Evolutionary conservation across 2,113 vertebrate species (phyloP).

Genomic region (Phaethornis superciliosus): DNA sequence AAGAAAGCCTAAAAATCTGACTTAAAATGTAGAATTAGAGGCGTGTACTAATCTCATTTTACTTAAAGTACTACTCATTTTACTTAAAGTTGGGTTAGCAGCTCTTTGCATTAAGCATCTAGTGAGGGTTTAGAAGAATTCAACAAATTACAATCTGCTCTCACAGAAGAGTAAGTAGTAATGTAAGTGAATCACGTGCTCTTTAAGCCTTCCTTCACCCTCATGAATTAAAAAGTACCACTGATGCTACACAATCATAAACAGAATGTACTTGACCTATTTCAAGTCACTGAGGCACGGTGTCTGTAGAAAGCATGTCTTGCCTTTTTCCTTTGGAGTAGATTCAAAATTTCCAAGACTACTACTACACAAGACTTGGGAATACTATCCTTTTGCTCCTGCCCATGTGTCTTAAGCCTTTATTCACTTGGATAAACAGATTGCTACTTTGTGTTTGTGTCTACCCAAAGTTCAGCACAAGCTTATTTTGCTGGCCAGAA

Average conservation of each 20-base stretch:
- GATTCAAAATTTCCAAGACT: background rate
- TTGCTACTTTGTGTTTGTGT: background rate
- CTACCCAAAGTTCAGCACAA: background rate
- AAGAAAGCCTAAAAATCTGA: background rate
- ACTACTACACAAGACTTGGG: fast-evolving
- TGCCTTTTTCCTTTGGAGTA: background rate
- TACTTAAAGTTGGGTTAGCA: background rate
- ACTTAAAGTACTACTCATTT: background rate
- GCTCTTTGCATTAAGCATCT: background rate
- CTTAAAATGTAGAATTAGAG: background rate
- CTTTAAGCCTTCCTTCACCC: background rate
- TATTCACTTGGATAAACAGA: background rate
- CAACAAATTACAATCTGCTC: background rate
- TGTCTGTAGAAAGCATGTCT: background rate
- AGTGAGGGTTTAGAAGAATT: constrained; percentile 16
- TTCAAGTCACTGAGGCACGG: background rate
- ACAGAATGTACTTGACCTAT: background rate
- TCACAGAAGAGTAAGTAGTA: background rate
- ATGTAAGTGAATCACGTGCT: background rate
- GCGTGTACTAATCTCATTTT: background rate
- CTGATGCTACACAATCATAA: background rate
- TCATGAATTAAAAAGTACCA: background rate
- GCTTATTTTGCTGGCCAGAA: background rate
- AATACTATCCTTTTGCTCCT: background rate
- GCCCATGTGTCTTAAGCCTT: background rate